phyloP scores from a whole-genome alignment of 2,113 vertebrate genomes.

The Echinops telfairi region DNA sequence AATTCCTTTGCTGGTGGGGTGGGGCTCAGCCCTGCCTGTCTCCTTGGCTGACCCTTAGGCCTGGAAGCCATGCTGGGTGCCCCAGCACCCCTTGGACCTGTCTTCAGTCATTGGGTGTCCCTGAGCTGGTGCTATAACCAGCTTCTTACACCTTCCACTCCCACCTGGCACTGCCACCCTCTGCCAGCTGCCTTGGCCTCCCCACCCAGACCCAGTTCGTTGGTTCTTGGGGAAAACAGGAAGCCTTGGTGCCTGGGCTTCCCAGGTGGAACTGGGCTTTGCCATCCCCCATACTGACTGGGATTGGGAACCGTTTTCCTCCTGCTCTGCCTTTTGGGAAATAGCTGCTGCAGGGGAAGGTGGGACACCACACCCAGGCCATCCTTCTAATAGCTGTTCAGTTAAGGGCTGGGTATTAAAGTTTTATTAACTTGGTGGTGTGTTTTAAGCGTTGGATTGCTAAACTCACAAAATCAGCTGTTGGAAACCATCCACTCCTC shows the following conservation, averaged over 20 bases:
- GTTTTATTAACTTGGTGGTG: background rate
- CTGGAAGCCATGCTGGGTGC: background rate
- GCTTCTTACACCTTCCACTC: conserved; percentile 31
- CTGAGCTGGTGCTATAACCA: no score
- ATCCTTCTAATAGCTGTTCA: conserved; percentile 9
- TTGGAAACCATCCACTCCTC: no score
- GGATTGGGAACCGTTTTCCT: background rate
- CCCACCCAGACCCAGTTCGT: background rate
- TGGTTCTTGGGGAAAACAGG: background rate
- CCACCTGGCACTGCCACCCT: conserved; percentile 48
- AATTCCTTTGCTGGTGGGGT: conserved; percentile 66
- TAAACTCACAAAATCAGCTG: no score
- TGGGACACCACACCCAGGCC: background rate
- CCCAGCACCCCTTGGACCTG: conserved; percentile 11
- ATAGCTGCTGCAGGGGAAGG: no score
- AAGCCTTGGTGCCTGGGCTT: background rate
- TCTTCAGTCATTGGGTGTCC: no score
- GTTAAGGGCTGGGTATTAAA: background rate
- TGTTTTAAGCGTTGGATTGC: background rate
- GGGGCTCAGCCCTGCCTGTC: conserved; percentile 57
- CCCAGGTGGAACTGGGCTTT: background rate
- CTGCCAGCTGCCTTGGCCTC: background rate
- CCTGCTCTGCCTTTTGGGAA: conserved; percentile 19
- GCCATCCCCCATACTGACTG: background rate
- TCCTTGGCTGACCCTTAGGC: conserved; percentile 79